Evolutionary conservation across 2,888 invertebrate genomes (phyloP).

Genomic region (Epsilonema sp.): DNA sequence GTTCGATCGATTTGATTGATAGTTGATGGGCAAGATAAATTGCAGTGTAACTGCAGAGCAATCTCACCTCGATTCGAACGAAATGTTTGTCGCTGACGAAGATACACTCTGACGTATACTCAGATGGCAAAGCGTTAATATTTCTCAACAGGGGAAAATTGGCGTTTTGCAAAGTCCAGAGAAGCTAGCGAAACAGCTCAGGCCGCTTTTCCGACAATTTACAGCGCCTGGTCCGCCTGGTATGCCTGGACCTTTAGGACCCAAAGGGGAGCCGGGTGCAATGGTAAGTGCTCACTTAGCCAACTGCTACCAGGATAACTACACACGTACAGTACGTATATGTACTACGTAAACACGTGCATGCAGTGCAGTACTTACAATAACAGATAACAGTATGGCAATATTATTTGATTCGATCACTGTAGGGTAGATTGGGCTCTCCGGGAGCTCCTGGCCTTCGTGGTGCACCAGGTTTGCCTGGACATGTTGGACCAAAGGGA

Average conservation of each 20-base stretch:
- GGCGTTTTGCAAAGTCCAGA: not conserved
- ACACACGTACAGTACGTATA: too few species aligned
- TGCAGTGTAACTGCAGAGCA: too few species aligned
- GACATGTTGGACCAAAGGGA: constrained; percentile 11
- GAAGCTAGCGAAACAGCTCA: not conserved
- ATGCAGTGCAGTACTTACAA: too few species aligned
- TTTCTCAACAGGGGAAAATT: not conserved
- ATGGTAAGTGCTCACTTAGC: too few species aligned
- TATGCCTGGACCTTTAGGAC: constrained; percentile 18
- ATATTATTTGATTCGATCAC: not conserved
- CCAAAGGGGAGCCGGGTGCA: constrained; percentile 17
- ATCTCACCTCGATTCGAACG: too few species aligned
- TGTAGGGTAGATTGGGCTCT: not conserved
- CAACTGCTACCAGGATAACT: too few species aligned
- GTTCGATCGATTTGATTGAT: too few species aligned
- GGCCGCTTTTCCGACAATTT: not conserved
- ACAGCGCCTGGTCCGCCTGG: constrained; percentile 15
- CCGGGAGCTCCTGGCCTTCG: not conserved
- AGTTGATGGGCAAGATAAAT: too few species aligned
- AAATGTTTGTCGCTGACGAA: too few species aligned
- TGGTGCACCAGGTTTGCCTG: not conserved
- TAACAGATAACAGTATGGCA: too few species aligned
- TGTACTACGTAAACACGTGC: too few species aligned
- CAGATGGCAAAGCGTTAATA: not conserved
- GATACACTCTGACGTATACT: not conserved